Evolutionary conservation across 2,888 invertebrate genomes (phyloP), one percentile per base, ranked within the genome.

Genomic region (Tupiocoris notatus): DNA sequence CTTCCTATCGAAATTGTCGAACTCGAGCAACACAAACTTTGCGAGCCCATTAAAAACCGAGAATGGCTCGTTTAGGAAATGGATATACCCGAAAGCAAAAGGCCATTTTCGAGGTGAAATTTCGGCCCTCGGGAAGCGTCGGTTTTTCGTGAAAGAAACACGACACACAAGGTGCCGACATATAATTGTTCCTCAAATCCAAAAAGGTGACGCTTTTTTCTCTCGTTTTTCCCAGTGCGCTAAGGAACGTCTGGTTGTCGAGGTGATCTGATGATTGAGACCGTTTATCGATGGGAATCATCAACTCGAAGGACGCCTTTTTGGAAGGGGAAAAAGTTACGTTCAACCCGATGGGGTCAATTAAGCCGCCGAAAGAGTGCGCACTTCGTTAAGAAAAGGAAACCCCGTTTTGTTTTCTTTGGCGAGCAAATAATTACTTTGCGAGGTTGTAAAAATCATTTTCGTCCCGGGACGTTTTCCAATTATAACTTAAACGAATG

Each of bases 211-310:
- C n/a, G 54, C 16, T 67, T 18, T 56, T 67, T 2, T 2, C 12
- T 25, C 12, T 65, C 18, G 65, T 65, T 17, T 56, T 58, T 9
- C 58, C 59, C 68, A 68, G 59, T 24, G 70, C 16, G n/a, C 20
- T 16, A 7, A 39, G 39, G 16, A 63, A 23, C 63, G 63, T 63
- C 63, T 1, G 21, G 21, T n/a, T 20, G 59, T 70, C 18, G 70
- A 70, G 21, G 58, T 70, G 59, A 70, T 70, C 70, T 59, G 58
- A 24, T 70, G 59, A 70, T 70, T 70, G 70, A 23, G 22, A 18
- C 20, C 18, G 70, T 23, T 70, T 70, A 70, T 70, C 70, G 70
- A 70, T 70, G 70, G 61, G 70, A 70, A 70, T 58, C 58, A 70
- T 70, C 70, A 65, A n/a, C 17, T 56, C n/a, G 18, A 68, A 7